A percentile compares a stretch with the other conserved stretches of the same genome.
phyloP scores from a whole-genome alignment of 2,888 invertebrate species.

The Diachrysia chrysitis region DNA sequence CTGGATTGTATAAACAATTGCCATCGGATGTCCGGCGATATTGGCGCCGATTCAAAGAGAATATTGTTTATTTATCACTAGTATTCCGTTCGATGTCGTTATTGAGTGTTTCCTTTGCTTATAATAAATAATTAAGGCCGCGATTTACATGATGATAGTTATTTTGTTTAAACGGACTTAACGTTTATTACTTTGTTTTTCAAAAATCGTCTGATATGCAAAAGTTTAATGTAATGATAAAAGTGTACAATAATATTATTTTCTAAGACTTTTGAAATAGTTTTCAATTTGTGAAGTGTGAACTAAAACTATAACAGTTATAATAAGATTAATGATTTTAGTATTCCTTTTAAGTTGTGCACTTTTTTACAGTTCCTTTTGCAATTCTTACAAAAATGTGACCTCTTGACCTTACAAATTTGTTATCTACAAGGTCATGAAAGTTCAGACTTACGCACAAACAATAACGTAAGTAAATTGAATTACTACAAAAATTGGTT shows the following conservation, averaged over 20 bases:
- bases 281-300: no score
- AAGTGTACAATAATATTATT: no score
- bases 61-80: slow-evolving; percentile 47
- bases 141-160: background rate
- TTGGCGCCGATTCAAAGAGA: slow-evolving; percentile 57
- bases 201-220: background rate
- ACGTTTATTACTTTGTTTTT: background rate
- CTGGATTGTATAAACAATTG: slow-evolving; percentile 49
- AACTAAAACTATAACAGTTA: no score
- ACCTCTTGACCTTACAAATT: background rate
- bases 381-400: background rate
- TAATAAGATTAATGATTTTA: no score
- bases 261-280: no score
- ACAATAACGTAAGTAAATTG: slow-evolving; percentile 2
- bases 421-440: background rate
- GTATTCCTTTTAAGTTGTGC: no score
- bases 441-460: slow-evolving; percentile 3
- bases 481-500: slow-evolving; percentile 3
- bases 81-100: slow-evolving; percentile 15
- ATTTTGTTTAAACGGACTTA: slow-evolving; percentile 2
- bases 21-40: slow-evolving; percentile 48
- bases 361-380: background rate
- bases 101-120: slow-evolving; percentile 23
- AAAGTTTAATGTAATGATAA: no score
- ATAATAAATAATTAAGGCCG: background rate